Evolutionary conservation across 1,140 invertebrate species (phyloP).

Genomic region (Eubasilissa regina): DNA sequence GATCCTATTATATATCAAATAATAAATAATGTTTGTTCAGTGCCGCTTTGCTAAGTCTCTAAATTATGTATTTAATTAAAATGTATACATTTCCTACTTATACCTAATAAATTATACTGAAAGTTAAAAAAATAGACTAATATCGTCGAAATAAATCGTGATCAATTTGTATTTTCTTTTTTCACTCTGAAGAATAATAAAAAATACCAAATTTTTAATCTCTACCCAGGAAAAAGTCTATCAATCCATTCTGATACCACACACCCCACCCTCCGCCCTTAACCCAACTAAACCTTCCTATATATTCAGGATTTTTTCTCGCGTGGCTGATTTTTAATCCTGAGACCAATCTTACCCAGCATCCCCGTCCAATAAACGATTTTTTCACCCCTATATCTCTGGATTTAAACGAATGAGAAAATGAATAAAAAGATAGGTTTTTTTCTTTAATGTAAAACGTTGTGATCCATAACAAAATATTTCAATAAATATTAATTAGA

Average conservation of each 20-base stretch:
- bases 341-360: slow-evolving; percentile 52
- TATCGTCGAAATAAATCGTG: too few species aligned
- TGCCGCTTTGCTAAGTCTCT: too few species aligned
- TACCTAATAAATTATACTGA: too few species aligned
- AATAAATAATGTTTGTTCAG: too few species aligned
- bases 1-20: too few species aligned
- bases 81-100: too few species aligned
- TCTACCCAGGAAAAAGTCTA: slow-evolving; percentile 25
- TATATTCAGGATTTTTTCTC: slow-evolving; percentile 57
- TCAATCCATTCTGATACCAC: slow-evolving; percentile 27
- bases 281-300: slow-evolving; percentile 46
- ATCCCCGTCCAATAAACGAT: slow-evolving; percentile 37
- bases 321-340: slow-evolving; percentile 59
- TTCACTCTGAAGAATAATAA: neutral
- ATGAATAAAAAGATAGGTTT: too few species aligned
- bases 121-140: too few species aligned
- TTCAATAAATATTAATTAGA: too few species aligned
- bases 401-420: slow-evolving; percentile 20
- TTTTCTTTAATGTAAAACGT: too few species aligned
- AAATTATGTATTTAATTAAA: too few species aligned
- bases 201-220: neutral
- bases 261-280: slow-evolving; percentile 4
- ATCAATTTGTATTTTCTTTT: neutral
- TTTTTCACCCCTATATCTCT: slow-evolving; percentile 30
- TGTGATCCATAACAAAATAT: too few species aligned